These are phyloP conservation scores for Ciona savignyi DNA, from an alignment of 23 tunicate species.

Conservation along the genomic window DNA sequence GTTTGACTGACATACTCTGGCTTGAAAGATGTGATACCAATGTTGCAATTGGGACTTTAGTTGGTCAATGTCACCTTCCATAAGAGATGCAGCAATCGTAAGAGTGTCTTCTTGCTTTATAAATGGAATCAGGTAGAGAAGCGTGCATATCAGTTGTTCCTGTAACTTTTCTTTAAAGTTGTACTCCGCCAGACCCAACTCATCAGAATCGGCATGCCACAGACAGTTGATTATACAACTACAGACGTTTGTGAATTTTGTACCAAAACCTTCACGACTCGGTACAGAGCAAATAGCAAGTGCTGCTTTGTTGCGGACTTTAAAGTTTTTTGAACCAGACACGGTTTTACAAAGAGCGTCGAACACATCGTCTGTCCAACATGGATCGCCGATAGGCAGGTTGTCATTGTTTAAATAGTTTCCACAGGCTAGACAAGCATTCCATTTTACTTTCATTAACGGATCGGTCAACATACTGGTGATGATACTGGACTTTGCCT, in stretches of 20 bases:
- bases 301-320: slow-evolving; percentile 74
- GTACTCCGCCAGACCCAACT: slow-evolving; percentile 38
- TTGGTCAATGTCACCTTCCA: background rate
- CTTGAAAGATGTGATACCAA: background rate
- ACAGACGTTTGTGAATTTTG: slow-evolving; percentile 18
- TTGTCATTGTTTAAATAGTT: slow-evolving; percentile 48
- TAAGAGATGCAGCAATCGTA: background rate
- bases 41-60: background rate
- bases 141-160: slow-evolving; percentile 47
- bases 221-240: slow-evolving; percentile 12
- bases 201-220: background rate
- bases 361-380: slow-evolving; percentile 78
- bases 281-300: slow-evolving; percentile 53
- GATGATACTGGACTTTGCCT: slow-evolving; percentile 38
- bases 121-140: slow-evolving; percentile 33
- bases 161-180: slow-evolving; percentile 66
- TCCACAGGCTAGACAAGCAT: slow-evolving; percentile 84
- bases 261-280: slow-evolving; percentile 28
- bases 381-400: slow-evolving; percentile 54
- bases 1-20: background rate
- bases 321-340: slow-evolving; percentile 56
- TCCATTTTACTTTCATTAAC: slow-evolving; percentile 84
- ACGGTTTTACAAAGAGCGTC: slow-evolving; percentile 42
- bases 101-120: slow-evolving; percentile 15
- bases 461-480: slow-evolving; percentile 28